These are phyloP conservation scores for Grantiella picta DNA, from an alignment of 2,113 vertebrate species.

Conservation along the genomic window DNA sequence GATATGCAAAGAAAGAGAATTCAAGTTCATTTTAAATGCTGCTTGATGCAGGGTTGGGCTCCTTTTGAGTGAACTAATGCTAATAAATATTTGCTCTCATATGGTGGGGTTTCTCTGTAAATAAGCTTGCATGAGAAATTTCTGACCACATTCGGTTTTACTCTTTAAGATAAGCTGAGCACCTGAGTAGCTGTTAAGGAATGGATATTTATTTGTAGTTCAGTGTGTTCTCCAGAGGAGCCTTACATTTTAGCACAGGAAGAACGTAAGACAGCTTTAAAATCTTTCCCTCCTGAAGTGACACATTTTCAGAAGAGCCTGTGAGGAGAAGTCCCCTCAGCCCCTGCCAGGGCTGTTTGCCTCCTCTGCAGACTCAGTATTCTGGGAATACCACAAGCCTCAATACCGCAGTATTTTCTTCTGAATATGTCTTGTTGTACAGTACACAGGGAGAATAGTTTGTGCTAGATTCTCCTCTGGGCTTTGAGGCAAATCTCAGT, in stretches of 20 bases:
- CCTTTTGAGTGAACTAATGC: background rate
- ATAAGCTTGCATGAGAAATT: background rate
- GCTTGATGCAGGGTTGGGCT: background rate
- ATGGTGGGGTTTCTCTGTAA: background rate
- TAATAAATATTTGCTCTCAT: background rate
- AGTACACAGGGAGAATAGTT: background rate
- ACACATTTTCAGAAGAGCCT: background rate
- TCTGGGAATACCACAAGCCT: background rate
- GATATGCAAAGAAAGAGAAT: background rate
- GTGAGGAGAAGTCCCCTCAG: too few relatives aligned
- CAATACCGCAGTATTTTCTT: background rate
- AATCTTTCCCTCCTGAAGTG: background rate
- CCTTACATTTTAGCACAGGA: background rate
- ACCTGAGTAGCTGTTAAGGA: background rate
- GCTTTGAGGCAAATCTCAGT: background rate
- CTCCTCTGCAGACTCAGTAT: background rate
- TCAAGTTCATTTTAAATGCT: background rate
- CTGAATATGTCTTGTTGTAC: background rate
- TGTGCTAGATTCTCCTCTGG: background rate
- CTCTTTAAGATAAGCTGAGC: background rate
- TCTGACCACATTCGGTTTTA: background rate
- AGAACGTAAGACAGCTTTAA: background rate
- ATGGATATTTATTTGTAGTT: background rate
- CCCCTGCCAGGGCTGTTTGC: background rate
- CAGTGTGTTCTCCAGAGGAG: background rate